These are phyloP conservation scores for Ceratitis capitata DNA, from an alignment of 1,140 invertebrate genomes.

Conservation along the genomic window DNA sequence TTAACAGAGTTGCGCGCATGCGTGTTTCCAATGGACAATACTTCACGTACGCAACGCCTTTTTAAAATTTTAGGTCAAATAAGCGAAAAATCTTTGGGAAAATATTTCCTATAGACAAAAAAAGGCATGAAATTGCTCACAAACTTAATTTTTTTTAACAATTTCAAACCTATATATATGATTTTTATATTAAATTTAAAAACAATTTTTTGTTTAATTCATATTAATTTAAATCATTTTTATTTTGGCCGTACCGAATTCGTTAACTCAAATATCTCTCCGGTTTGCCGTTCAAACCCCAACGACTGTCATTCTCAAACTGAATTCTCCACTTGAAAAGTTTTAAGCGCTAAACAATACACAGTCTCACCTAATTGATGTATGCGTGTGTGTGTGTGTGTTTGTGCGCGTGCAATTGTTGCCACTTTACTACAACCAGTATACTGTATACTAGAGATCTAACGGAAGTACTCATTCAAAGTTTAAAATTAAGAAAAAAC, in stretches of 20 bases:
- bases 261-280: background rate
- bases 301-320: background rate
- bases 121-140: background rate
- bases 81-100: no score
- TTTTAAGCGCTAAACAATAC: background rate
- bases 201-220: no score
- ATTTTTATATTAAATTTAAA: background rate
- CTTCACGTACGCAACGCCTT: background rate
- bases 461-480: no score
- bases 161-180: background rate
- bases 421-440: background rate
- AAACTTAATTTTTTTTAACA: background rate
- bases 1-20: background rate
- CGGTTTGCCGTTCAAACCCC: background rate
- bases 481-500: no score
- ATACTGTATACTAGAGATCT: no score
- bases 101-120: background rate
- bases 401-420: background rate
- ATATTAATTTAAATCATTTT: background rate
- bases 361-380: conserved; percentile 9
- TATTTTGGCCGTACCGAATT: background rate
- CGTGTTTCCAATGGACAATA: background rate
- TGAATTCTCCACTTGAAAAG: conserved; percentile 29
- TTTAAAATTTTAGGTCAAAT: no score
- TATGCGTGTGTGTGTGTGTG: no score